phyloP scores from a whole-genome alignment of 2,888 invertebrate genomes.

The Therioaphis trifolii region DNA sequence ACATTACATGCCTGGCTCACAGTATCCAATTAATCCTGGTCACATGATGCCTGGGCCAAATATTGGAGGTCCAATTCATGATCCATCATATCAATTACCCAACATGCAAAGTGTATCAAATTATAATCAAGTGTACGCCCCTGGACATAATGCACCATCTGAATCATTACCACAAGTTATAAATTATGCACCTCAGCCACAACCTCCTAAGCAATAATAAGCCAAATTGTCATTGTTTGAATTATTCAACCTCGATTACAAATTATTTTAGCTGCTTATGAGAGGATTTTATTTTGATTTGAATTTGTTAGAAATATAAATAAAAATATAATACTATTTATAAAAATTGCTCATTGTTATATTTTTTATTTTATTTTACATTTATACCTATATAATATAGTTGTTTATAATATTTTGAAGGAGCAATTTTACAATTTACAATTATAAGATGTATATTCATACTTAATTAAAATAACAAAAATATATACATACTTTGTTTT shows the following conservation, averaged over 20 bases:
- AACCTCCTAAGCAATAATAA: constrained; percentile 40
- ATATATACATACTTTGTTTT: constrained; percentile 6
- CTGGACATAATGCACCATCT: background rate
- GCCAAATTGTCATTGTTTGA: constrained; percentile 12
- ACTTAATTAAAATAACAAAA: constrained; percentile 3
- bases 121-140: constrained; percentile 43
- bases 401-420: constrained; percentile 36
- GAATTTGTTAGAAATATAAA: background rate
- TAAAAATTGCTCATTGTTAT: constrained; percentile 52
- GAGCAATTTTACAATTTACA: constrained; percentile 37
- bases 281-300: background rate
- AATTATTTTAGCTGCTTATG: constrained; percentile 13
- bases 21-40: constrained; percentile 46
- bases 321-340: constrained; percentile 16
- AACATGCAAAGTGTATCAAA: constrained; percentile 42
- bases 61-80: constrained; percentile 26
- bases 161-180: constrained; percentile 47
- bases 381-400: background rate
- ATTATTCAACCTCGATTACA: constrained; percentile 33
- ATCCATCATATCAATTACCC: constrained; percentile 12
- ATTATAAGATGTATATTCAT: background rate
- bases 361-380: constrained; percentile 8
- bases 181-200: constrained; percentile 40
- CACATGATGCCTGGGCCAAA: constrained; percentile 30
- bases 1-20: constrained; percentile 48